Evolutionary conservation across 1,140 invertebrate genomes (phyloP), one percentile per base, ranked within the genome.

Genomic region (Popillia japonica): DNA sequence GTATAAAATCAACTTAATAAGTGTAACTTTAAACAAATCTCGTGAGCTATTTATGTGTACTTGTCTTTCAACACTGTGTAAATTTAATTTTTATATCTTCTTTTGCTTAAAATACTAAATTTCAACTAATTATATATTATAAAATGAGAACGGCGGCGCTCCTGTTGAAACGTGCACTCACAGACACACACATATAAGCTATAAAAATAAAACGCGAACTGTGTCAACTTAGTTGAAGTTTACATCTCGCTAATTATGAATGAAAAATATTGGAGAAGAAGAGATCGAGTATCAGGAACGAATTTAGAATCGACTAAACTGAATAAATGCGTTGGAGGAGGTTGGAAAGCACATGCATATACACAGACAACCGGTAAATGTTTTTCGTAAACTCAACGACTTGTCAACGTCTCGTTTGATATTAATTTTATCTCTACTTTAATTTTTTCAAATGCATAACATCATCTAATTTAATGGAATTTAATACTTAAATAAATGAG

Each of bases 171-270:
- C 61, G 20, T 68, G 61, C 27, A 27, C 17, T 68, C 61, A 10
- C 20, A 68, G 4, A 34, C 14, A n/a, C 48, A 34, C 61, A 68
- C 61, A 22, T 17, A 68, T 22, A 68, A 22, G 20, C 27, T 68
- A 68, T 68, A 68, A 68, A 68, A 68, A 68, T 68, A 68, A 68
- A 68, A 68, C 61, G 20, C 61, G 61, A 68, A 68, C 61, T 68
- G 61, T 68, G 61, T 68, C 61, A 68, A 68, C 61, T 68, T 17
- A 68, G 22, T 22, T 20, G 61, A 68, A 68, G 27, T 68, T 68
- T 68, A 27, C 61, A 68, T 68, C 61, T 68, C 61, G 22, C 61
- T 68, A 68, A 68, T 68, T 68, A 68, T 68, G 61, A 68, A 68
- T 68, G 61, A 68, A 68, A 68, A 68, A 68, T 68, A 68, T 68